Percentiles rank a stretch among this genome's conserved stretches.
Evolutionary conservation across 2,113 vertebrate species (phyloP).

Genomic region (Apus apus): DNA sequence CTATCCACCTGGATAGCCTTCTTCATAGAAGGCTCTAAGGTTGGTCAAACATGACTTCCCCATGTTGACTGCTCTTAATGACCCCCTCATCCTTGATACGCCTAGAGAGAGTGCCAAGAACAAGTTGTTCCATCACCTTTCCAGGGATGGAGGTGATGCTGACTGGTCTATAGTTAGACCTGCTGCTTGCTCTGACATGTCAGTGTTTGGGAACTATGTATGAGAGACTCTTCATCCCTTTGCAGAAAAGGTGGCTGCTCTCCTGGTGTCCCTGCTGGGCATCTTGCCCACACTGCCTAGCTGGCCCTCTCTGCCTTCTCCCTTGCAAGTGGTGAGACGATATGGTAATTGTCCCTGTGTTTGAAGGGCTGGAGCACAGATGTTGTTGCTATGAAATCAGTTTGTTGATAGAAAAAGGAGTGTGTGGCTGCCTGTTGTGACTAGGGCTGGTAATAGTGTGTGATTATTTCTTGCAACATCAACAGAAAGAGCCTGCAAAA

Average conservation of each 20-base stretch:
- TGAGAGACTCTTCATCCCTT: neutral
- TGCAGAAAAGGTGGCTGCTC: neutral
- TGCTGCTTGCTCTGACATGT: neutral
- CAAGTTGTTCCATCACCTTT: too few species aligned
- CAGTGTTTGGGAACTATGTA: neutral
- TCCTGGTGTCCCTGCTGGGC: neutral
- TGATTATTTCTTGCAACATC: neutral
- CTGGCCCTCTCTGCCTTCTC: neutral
- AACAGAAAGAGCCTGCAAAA: neutral
- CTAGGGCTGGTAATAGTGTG: neutral
- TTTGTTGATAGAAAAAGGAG: neutral
- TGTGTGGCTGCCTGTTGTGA: neutral
- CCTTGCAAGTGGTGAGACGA: neutral
- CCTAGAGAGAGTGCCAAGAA: too few species aligned
- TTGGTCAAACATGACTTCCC: too few species aligned
- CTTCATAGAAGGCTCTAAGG: too few species aligned
- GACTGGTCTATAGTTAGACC: too few species aligned
- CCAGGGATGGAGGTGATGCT: too few species aligned
- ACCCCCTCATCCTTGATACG: too few species aligned
- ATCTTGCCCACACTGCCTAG: neutral
- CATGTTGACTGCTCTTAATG: too few species aligned
- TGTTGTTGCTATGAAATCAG: neutral
- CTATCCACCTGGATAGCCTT: too few species aligned
- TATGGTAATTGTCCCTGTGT: neutral
- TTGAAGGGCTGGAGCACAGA: neutral